Conservation (phyloP, 2,113 vertebrate species). For the Mastomys natalensis region DNA sequence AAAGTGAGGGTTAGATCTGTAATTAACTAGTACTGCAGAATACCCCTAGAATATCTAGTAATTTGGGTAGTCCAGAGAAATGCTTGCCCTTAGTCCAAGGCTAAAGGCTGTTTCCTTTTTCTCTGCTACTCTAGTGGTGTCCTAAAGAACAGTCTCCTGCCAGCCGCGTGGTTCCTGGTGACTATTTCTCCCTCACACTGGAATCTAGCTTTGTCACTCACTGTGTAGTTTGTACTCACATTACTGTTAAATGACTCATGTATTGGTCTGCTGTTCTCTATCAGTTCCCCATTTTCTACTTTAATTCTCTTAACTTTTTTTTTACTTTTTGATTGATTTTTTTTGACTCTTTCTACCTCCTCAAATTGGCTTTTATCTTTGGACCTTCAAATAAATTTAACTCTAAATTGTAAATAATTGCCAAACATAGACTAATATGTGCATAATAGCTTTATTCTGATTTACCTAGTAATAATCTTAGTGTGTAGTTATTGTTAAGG, state of each 20-base stretch:
- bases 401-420: conserved; percentile 45
- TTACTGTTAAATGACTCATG: not conserved
- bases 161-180: not conserved
- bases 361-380: conserved; percentile 42
- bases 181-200: not conserved
- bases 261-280: not conserved
- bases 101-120: too few species aligned
- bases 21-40: not conserved
- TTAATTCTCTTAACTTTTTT: conserved; percentile 36
- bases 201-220: not conserved
- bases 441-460: conserved; percentile 13
- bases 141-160: not conserved
- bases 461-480: conserved; percentile 48
- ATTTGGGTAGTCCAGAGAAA: not conserved
- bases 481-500: conserved; percentile 61
- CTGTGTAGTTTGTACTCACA: not conserved
- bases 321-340: conserved; percentile 52
- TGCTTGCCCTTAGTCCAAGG: not conserved
- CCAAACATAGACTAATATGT: conserved; percentile 27
- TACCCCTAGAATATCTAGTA: not conserved
- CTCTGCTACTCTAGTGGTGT: not conserved
- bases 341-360: not conserved
- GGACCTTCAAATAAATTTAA: conserved; percentile 43
- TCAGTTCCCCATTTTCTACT: not conserved
- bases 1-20: not conserved